Conservation (phyloP, 2,797 vertebrate species). For the Merluccius polli region DNA sequence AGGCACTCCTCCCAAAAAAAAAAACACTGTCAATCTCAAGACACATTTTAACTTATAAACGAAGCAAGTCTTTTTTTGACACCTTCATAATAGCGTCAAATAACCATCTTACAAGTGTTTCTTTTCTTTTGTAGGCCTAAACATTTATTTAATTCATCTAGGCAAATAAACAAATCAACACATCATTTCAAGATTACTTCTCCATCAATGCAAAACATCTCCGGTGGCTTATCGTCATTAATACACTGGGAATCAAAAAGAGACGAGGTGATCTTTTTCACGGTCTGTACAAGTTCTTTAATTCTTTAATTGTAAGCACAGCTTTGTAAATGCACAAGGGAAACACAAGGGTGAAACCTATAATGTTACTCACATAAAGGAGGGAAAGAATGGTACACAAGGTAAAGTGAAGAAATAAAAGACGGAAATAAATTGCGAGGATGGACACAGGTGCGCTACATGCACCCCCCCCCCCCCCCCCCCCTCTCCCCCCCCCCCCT, state of each 20-base stretch:
- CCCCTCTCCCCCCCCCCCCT: constrained; percentile 1
- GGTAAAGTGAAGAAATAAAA: constrained; percentile 63
- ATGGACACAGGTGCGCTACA: constrained; percentile 44
- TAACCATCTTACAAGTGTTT: not conserved
- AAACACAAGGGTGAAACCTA: constrained; percentile 87
- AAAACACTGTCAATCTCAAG: not conserved
- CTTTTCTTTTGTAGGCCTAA: not conserved
- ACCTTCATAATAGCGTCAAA: not conserved
- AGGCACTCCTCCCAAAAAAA: not conserved
- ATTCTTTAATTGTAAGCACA: constrained; percentile 91
- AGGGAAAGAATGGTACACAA: constrained; percentile 64
- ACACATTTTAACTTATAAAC: not conserved
- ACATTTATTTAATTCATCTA: not conserved
- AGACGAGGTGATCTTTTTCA: constrained; percentile 11
- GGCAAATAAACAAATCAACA: not conserved
- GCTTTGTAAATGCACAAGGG: constrained; percentile 94
- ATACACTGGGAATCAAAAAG: not conserved
- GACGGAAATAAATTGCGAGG: constrained; percentile 64
- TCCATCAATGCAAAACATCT: not conserved
- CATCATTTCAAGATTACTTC: not conserved
- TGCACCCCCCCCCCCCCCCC: constrained; percentile 33
- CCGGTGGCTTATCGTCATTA: not conserved
- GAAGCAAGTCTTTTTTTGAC: not conserved
- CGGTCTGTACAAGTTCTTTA: constrained; percentile 95
- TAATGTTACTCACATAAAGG: constrained; percentile 73